Evolutionary conservation across 2,888 invertebrate species (phyloP).

Genomic region (Eumacrocentrus americanus): DNA sequence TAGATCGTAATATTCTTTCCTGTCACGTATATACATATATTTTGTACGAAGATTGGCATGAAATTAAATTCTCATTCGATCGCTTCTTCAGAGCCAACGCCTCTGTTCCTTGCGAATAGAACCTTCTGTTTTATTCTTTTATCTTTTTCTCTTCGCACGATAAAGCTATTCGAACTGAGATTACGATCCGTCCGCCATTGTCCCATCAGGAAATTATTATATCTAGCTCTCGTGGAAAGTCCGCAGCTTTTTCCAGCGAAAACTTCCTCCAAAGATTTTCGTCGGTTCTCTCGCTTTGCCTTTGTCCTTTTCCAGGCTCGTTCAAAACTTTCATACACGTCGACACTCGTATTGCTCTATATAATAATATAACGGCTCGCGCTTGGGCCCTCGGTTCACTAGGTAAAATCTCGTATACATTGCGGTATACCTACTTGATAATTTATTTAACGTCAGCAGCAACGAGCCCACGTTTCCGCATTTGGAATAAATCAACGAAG

Average conservation of each 20-base stretch:
- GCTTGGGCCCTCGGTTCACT: not conserved
- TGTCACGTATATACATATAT: not conserved
- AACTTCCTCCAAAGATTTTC: conserved; percentile 25
- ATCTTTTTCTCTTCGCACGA: conserved; percentile 9
- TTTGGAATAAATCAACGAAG: too few species aligned
- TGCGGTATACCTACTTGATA: conserved; percentile 8
- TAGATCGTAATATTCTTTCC: not conserved
- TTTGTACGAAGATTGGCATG: conserved; percentile 35
- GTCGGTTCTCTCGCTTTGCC: conserved; percentile 11
- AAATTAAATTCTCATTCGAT: conserved; percentile 47
- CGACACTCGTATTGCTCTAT: not conserved
- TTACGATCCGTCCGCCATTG: conserved; percentile 30
- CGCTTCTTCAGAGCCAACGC: conserved; percentile 27
- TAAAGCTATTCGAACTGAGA: conserved; percentile 28
- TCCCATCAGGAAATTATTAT: conserved; percentile 31
- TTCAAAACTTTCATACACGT: conserved; percentile 24
- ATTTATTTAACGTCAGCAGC: conserved; percentile 27
- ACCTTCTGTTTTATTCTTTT: not conserved
- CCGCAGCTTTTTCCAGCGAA: conserved; percentile 22
- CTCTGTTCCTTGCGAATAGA: not conserved
- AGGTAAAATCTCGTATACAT: conserved; percentile 4
- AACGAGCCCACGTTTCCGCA: too few species aligned
- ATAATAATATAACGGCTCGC: too few species aligned
- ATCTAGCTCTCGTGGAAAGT: conserved; percentile 22
- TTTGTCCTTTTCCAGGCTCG: conserved; percentile 18